Base-by-base conservation (phyloP, 2,797 vertebrate species). In the Mormyrus proboscirostris region DNA sequence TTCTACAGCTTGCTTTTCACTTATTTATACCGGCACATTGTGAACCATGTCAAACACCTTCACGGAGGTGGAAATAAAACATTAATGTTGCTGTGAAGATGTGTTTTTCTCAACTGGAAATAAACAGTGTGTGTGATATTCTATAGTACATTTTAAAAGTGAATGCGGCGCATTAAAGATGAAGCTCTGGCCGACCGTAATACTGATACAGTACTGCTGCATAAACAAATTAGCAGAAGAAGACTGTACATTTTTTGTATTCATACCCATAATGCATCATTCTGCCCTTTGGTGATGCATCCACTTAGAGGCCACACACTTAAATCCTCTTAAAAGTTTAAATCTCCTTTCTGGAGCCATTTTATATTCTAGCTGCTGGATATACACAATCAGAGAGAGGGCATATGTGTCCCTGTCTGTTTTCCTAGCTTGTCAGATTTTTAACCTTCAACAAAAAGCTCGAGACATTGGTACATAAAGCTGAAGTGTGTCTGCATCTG, bases 41-140 rank as follows among this genome's bases (percentile, higher is more conserved):
- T 16, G 86, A 59, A 65, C 3, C 25, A 5, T 9, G 41, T 87
- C 53, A 44, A 41, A 87, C 19, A n/a, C 38, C 33, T n/a, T 87
- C 59, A n/a, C 44, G 8, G 41, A 22, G 86, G 2, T 47, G 57
- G 57, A 22, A 33, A 38, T 87, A 6, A 38, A 87, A 87, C 16
- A 87, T 87, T 87, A 87, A 87, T 87, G 51, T 59, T 57, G 62
- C n/a, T 44, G 57, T 10, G 86, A 62, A 44, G 57, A 87, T 87
- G 38, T 47, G 41, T 25, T 41, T 87, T 87, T 38, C 86, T 87
- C 86, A 87, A 12, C 86, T 49, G 41, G 3, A 62, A 41, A 65
- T 33, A 62, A 87, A 87, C 33, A 38, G 29, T 25, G 29, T 16
- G 38, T 87, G 86, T 62, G 86, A 87, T 62, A 65, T 87, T 59